Percentiles rank a stretch among this genome's conserved stretches.
Conservation (phyloP, 2,888 invertebrate species). For the Agrotis puta region DNA sequence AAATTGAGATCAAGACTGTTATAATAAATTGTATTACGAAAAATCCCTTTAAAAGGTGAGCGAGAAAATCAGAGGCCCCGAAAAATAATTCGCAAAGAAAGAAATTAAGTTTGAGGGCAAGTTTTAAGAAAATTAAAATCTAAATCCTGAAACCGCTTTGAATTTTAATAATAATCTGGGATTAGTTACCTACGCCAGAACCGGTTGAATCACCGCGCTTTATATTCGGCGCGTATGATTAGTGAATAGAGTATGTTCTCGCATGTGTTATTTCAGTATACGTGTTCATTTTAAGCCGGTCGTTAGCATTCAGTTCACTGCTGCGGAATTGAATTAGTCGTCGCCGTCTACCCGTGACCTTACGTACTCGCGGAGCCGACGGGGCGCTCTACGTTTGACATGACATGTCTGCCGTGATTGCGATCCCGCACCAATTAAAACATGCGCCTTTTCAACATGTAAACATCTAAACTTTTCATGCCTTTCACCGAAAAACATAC, state of each 20-base stretch:
- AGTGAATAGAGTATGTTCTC: constrained; percentile 62
- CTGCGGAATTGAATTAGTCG: constrained; percentile 76
- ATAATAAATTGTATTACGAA: constrained; percentile 64
- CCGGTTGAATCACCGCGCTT: constrained; percentile 41
- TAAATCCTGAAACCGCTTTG: constrained; percentile 33
- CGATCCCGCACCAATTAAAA: constrained; percentile 64
- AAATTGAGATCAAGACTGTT: constrained; percentile 58
- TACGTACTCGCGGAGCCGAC: constrained; percentile 61
- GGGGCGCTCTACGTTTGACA: constrained; percentile 58
- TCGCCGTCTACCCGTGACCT: constrained; percentile 69
- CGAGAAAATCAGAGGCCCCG: constrained; percentile 40
- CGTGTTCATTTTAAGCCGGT: constrained; percentile 72
- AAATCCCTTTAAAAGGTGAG: constrained; percentile 50
- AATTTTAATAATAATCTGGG: constrained; percentile 50
- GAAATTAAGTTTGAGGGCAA: constrained; percentile 41
- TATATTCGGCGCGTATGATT: constrained; percentile 60
- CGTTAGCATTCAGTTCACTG: constrained; percentile 76
- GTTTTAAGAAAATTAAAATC: constrained; percentile 54
- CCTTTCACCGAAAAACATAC: constrained; percentile 26
- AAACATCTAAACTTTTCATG: constrained; percentile 33
- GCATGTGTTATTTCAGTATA: constrained; percentile 69
- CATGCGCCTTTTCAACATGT: constrained; percentile 39
- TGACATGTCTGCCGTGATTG: constrained; percentile 65
- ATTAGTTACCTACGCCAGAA: constrained; percentile 35
- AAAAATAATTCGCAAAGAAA: constrained; percentile 41